These are phyloP conservation scores for Neotragus moschatus DNA, from an alignment of 2,113 vertebrate species.

Conservation along the genomic window DNA sequence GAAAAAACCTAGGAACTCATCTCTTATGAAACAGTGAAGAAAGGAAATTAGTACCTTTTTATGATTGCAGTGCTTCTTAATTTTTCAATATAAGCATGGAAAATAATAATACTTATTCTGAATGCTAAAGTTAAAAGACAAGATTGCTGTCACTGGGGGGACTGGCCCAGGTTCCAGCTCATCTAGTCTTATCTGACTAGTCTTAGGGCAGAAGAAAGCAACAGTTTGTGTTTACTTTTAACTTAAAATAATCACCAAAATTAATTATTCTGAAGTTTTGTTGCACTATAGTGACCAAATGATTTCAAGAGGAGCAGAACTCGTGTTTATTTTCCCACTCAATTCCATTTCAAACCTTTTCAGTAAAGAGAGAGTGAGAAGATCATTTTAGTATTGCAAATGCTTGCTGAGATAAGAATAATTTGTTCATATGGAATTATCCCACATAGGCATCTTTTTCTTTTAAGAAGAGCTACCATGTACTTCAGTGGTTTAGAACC, in stretches of 20 bases:
- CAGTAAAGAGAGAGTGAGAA: background rate
- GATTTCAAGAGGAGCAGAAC: background rate
- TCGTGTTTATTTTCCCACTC: background rate
- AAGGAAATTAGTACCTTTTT: background rate
- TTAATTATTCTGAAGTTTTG: background rate
- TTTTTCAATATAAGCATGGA: background rate
- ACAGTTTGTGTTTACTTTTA: background rate
- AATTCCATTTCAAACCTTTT: background rate
- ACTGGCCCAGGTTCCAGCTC: background rate
- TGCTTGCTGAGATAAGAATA: background rate
- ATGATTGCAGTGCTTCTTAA: background rate
- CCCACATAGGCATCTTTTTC: background rate
- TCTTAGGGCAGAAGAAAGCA: background rate
- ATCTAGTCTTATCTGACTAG: background rate
- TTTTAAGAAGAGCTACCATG: background rate
- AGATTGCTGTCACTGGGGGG: background rate
- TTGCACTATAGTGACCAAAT: background rate
- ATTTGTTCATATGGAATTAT: constrained; percentile 8
- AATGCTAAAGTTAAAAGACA: background rate
- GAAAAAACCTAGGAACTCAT: background rate
- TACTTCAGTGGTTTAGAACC: background rate
- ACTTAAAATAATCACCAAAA: background rate
- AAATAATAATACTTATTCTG: background rate
- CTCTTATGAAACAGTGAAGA: background rate
- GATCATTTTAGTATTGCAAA: background rate